Evolutionary conservation across 23 tunicate species (phyloP).

Genomic region (Phallusia fumigata): DNA sequence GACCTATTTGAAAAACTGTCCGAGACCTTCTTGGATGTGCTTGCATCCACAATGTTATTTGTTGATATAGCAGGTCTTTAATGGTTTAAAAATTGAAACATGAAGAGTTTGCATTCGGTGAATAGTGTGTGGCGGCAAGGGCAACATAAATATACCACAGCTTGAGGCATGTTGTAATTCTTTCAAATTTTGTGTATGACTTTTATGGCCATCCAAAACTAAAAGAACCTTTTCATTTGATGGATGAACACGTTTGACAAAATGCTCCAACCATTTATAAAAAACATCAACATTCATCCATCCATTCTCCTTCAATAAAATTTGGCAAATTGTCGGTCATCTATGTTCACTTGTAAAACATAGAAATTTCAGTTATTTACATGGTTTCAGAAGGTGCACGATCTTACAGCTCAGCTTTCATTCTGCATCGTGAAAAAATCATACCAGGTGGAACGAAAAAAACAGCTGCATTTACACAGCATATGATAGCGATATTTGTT

Average conservation of each 20-base stretch:
- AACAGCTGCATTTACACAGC: constrained; percentile 14
- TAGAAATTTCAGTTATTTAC: background rate
- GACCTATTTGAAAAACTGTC: constrained; percentile 16
- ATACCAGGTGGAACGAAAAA: no score
- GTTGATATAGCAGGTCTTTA: constrained; percentile 29
- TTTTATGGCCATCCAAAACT: constrained; percentile 42
- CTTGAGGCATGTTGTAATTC: constrained; percentile 11
- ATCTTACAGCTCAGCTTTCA: constrained; percentile 32
- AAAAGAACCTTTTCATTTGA: constrained; percentile 10
- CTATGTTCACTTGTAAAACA: background rate
- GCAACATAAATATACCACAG: constrained; percentile 21
- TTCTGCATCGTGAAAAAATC: constrained; percentile 17
- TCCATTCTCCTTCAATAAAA: constrained; percentile 33
- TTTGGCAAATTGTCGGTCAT: background rate
- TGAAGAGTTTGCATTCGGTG: constrained; percentile 35
- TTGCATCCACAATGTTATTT: constrained; percentile 28
- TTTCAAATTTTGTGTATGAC: constrained; percentile 25
- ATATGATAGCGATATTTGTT: background rate
- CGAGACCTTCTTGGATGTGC: constrained; percentile 41
- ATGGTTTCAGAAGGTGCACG: constrained; percentile 26
- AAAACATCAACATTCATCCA: constrained; percentile 24
- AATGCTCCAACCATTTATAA: constrained; percentile 33
- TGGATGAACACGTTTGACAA: constrained; percentile 23
- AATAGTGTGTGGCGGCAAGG: constrained; percentile 41
- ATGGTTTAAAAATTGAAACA: constrained; percentile 35